Evolutionary conservation across 2,888 invertebrate species (phyloP).

Genomic region (Callimorpha dominula): DNA sequence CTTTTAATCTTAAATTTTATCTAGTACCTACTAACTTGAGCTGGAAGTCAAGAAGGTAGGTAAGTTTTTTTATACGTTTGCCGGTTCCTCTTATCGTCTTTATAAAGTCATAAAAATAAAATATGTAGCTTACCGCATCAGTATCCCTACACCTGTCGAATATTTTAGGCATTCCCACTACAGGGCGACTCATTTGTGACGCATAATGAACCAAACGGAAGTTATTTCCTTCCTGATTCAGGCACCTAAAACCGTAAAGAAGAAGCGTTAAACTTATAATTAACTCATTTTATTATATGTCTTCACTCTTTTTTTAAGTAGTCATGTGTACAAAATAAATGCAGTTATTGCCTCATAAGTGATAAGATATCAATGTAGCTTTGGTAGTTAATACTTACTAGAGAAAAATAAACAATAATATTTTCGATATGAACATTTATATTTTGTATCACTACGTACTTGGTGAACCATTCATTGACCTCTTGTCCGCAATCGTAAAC

Average conservation of each 20-base stretch:
- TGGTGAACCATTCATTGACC: slow-evolving; percentile 91
- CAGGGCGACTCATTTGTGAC: slow-evolving; percentile 61
- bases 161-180: slow-evolving; percentile 50
- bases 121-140: slow-evolving; percentile 68
- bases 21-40: too few species aligned
- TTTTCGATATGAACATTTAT: neutral
- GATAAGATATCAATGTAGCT: neutral
- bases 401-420: neutral
- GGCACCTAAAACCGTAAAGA: slow-evolving; percentile 67
- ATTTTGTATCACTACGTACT: slow-evolving; percentile 56
- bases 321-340: neutral
- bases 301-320: neutral
- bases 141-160: slow-evolving; percentile 68
- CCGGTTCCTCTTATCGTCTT: too few species aligned
- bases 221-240: slow-evolving; percentile 78
- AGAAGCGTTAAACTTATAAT: neutral
- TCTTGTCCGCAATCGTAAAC: slow-evolving; percentile 91
- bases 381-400: neutral
- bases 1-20: too few species aligned
- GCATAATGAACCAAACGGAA: slow-evolving; percentile 88
- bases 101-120: neutral
- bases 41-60: too few species aligned
- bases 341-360: neutral
- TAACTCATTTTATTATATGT: neutral
- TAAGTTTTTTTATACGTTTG: too few species aligned